A percentile compares a stretch with the other conserved stretches of the same genome.
Evolutionary conservation across 2,797 vertebrate genomes (phyloP).

Genomic region (Acanthopagrus latus): DNA sequence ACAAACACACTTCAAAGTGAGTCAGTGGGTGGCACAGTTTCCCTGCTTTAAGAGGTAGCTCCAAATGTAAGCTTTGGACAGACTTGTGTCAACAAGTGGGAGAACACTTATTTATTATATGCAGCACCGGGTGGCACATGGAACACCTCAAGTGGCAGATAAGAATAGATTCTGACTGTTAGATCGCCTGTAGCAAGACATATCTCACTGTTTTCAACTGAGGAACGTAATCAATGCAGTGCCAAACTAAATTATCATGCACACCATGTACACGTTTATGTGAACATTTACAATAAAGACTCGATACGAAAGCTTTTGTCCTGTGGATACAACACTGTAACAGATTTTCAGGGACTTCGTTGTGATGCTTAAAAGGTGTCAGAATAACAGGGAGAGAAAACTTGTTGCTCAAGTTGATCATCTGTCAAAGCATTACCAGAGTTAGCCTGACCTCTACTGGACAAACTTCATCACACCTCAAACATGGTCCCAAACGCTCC

Average conservation of each 20-base stretch:
- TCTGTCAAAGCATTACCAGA: not conserved
- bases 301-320: no score
- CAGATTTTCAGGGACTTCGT: not conserved
- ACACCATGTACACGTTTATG: no score
- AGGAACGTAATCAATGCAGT: not conserved
- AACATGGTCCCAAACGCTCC: not conserved
- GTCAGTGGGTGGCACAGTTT: conserved; percentile 12
- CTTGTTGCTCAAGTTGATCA: not conserved
- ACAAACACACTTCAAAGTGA: not conserved
- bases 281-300: no score
- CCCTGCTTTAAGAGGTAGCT: not conserved
- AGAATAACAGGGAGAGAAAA: not conserved
- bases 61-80: not conserved
- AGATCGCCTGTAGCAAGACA: not conserved
- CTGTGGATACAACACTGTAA: no score
- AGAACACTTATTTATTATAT: not conserved
- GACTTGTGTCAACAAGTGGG: conserved; percentile 1
- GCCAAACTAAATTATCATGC: not conserved
- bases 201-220: no score
- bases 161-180: not conserved
- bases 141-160: not conserved
- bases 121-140: not conserved
- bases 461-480: conserved; percentile 7
- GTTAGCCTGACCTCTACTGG: conserved; percentile 50
- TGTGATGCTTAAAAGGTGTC: not conserved